Evolutionary conservation across 1,140 invertebrate species (phyloP), one percentile per base, ranked within the genome.

Genomic region (Monomorium pharaonis): DNA sequence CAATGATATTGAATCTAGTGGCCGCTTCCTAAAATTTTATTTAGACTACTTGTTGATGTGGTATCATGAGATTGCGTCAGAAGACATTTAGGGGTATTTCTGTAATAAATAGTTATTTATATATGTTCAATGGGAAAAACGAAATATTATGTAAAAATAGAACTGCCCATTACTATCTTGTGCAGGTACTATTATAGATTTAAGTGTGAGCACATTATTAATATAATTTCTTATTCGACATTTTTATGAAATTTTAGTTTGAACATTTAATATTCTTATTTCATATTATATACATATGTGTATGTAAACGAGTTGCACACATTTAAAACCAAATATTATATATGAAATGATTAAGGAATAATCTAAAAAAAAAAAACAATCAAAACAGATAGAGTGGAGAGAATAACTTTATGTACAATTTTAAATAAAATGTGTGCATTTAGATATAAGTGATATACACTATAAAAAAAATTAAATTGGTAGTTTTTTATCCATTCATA

Each of bases 371-470:
- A n/a, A n/a, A n/a, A n/a, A n/a, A n/a, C n/a, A n/a, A 78, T 67
- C 60, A 78, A 81, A 56, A 70, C 1, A 24, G 10, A n/a, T 14
- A 42, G 24, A 24, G 10, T 7, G 24, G 16, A 56, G 21, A 70
- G 12, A n/a, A n/a, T 21, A 44, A 81, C 14, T 81, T 12, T 56
- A 12, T 80, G 18, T 70, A 81, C 24, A 44, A 81, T 30, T 70
- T 81, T 70, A 56, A 80, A 69, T 80, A 80, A 81, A 81, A 81
- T n/a, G 21, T 81, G 47, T 42, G 18, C 47, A 81, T 56, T 70
- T 81, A 81, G 49, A 27, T 56, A 47, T 70, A 30, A 37, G 27
- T 37, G 10, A 56, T 44, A 21, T 18, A 18, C 12, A 21, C 7
- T 54, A 9, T 70, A 37, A 63, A 37, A 37, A 37, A 37, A 21